A percentile compares a stretch with the other conserved stretches of the same genome.
These are phyloP conservation scores for Polietes domitor DNA, from an alignment of 2,888 invertebrate genomes.

Conservation along the genomic window DNA sequence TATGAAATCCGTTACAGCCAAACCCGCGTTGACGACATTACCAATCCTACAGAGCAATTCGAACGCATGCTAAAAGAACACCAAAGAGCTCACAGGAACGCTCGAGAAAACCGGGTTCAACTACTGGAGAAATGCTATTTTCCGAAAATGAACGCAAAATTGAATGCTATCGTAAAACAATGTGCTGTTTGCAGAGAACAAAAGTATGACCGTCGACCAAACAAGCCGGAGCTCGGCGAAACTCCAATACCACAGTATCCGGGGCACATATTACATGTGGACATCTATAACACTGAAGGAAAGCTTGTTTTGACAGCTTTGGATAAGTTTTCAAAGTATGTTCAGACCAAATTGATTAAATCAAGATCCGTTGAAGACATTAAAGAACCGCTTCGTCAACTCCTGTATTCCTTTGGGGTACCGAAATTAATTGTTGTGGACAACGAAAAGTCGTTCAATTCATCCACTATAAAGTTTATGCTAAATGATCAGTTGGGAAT, in stretches of 20 bases:
- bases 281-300: slow-evolving; percentile 27
- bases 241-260: slow-evolving; percentile 64
- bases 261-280: slow-evolving; percentile 53
- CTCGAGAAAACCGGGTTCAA: slow-evolving; percentile 55
- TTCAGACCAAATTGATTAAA: too few species aligned
- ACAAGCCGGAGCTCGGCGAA: slow-evolving; percentile 31
- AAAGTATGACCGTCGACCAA: slow-evolving; percentile 56
- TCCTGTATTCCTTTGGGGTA: not conserved
- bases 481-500: not conserved
- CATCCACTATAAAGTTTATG: not conserved
- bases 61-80: slow-evolving; percentile 38
- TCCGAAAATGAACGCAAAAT: slow-evolving; percentile 41
- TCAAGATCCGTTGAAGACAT: too few species aligned
- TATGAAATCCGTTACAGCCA: not conserved
- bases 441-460: not conserved
- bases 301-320: slow-evolving; percentile 33
- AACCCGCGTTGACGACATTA: slow-evolving; percentile 37
- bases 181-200: slow-evolving; percentile 49
- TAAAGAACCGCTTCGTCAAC: too few species aligned
- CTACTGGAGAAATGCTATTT: slow-evolving; percentile 45
- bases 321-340: slow-evolving; percentile 26
- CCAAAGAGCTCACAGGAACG: slow-evolving; percentile 42
- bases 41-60: slow-evolving; percentile 10
- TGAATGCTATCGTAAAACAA: slow-evolving; percentile 40
- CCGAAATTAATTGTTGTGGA: not conserved